Percentiles rank a stretch among this genome's conserved stretches.
These are phyloP conservation scores for Diloba caeruleocephala DNA, from an alignment of 2,888 invertebrate species.

Conservation along the genomic window DNA sequence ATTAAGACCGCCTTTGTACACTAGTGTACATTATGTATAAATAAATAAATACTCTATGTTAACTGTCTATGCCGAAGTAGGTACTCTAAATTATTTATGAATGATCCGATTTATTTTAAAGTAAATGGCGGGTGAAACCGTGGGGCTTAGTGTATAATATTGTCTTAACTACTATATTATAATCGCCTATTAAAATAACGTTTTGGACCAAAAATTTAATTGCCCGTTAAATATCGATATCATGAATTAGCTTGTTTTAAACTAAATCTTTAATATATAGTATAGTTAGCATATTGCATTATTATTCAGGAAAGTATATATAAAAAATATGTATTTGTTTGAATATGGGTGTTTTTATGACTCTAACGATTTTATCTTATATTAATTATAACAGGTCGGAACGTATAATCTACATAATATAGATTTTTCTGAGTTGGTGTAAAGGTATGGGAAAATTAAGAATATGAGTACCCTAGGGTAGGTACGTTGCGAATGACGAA, in stretches of 20 bases:
- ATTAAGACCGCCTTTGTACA: too few relatives aligned
- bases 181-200: constrained; percentile 28
- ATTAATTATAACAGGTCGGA: constrained; percentile 4
- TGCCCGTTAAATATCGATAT: not conserved
- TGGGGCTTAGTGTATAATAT: too few relatives aligned
- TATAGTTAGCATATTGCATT: constrained; percentile 7
- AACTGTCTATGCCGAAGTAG: too few relatives aligned
- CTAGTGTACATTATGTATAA: too few relatives aligned
- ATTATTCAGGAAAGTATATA: constrained; percentile 6
- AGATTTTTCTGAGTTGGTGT: not conserved
- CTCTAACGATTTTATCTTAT: constrained; percentile 15
- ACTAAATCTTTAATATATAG: too few relatives aligned
- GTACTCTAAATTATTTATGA: too few relatives aligned
- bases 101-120: not conserved
- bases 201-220: constrained; percentile 13
- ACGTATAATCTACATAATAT: constrained; percentile 1
- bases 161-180: constrained; percentile 17
- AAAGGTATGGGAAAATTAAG: constrained; percentile 3
- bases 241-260: too few relatives aligned
- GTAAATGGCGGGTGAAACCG: too few relatives aligned
- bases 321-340: constrained; percentile 24
- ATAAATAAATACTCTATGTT: too few relatives aligned
- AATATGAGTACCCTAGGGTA: too few relatives aligned
- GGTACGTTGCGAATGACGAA: too few relatives aligned
- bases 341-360: constrained; percentile 10